Evolutionary conservation across 2,797 vertebrate genomes (phyloP), one percentile per base, ranked within the genome.

Genomic region (Limosa lapponica): DNA sequence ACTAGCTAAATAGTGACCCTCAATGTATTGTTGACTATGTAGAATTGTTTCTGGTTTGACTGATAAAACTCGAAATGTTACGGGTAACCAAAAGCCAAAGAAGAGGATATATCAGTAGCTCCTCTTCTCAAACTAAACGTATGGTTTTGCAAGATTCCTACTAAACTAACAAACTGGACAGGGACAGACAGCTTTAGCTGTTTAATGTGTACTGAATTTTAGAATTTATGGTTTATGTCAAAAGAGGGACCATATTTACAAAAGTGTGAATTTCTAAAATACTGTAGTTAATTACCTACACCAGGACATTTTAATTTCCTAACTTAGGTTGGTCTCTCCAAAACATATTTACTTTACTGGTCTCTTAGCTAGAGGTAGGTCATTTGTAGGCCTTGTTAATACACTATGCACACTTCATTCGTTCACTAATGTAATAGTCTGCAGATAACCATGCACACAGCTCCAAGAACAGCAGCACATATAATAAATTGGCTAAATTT

Each of bases 381-480:
- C 87, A 98, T 94, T 96, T 95, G 97, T 94, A 96, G 95, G 96
- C 97, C 97, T 97, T 90, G 84, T 96, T 85, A 97, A 94, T 67
- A 92, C 43, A 94, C 89, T 94, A 82, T 93, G 88, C 89, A 96
- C 57, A 95, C 4, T 87, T 93, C 37, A 87, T 82, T 91, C 87
- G 55, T 94, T 95, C 94, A 92, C 82, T 96, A 81, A 89, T 82
- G 13, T 74, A 84, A 71, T 52, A 95, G 72, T 96, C 41, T 70
- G 95, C 86, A 96, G 90, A 52, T 75, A 94, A 96, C 87, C 95
- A 97, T 89, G 83, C 87, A 95, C 85, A 94, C 36, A 95, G 82
- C 93, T 98, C 96, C 97, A 98, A 98, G 95, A 98, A 98, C 96
- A 97, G 98, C 96, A 98, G 97, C 95, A 97, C 97, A 91, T 97